phyloP scores from a whole-genome alignment of 2,888 invertebrate genomes.

The Drosophila ochracea region DNA sequence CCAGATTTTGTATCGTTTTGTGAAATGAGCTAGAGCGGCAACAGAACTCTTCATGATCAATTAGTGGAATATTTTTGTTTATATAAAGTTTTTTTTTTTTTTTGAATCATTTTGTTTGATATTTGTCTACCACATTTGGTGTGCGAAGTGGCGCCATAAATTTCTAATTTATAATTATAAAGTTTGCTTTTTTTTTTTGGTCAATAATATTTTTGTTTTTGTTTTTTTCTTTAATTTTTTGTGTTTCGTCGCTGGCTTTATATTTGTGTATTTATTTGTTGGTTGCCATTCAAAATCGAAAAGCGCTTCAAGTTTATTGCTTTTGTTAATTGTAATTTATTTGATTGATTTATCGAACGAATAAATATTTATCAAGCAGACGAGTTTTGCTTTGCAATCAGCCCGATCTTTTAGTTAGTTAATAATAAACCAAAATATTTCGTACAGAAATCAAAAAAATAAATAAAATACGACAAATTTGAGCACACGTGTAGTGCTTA shows the following conservation, averaged over 20 bases:
- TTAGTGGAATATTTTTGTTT: conserved; percentile 60
- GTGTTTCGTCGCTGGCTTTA: conserved; percentile 22
- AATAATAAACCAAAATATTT: conserved; percentile 25
- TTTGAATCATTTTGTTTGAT: conserved; percentile 5
- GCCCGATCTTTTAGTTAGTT: conserved; percentile 35
- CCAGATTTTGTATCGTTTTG: conserved; percentile 60
- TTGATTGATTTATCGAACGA: conserved; percentile 78
- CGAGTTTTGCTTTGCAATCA: conserved; percentile 76
- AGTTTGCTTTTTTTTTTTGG: conserved; percentile 36
- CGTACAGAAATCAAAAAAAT: conserved; percentile 12
- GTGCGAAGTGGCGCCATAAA: conserved; percentile 64
- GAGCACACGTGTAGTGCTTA: conserved; percentile 42
- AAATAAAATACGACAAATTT: conserved; percentile 1
- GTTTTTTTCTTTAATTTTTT: conserved; percentile 29
- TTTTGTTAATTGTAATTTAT: conserved; percentile 80
- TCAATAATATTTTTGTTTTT: conserved; percentile 6
- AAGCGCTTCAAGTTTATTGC: conserved; percentile 70
- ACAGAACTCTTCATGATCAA: conserved; percentile 65
- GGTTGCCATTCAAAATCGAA: conserved; percentile 46
- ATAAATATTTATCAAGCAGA: conserved; percentile 72
- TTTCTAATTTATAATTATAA: conserved; percentile 74
- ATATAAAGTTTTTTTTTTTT: not conserved
- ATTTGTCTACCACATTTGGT: conserved; percentile 27
- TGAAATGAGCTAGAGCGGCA: conserved; percentile 8
- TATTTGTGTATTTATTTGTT: conserved; percentile 8